phyloP scores from a whole-genome alignment of 2,113 vertebrate genomes.

The Vulpes ferrilata region DNA sequence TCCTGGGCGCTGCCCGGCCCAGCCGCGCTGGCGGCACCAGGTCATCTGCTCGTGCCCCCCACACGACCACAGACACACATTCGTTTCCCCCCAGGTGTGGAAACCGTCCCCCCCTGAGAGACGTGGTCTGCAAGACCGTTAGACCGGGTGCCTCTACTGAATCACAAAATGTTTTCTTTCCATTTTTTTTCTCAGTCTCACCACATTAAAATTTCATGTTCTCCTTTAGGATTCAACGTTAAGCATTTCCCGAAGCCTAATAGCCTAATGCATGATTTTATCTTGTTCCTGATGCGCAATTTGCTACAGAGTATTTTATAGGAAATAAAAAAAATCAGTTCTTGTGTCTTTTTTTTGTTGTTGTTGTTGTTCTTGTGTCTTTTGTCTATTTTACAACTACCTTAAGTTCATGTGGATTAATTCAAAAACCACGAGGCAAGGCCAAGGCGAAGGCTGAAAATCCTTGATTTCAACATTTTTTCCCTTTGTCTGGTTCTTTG shows the following conservation, averaged over 20 bases:
- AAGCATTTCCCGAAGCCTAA: constrained; percentile 16
- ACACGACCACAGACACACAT: neutral
- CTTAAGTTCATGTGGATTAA: neutral
- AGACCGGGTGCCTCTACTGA: neutral
- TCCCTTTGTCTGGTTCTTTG: neutral
- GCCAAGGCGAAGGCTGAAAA: neutral
- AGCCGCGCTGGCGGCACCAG: too few species aligned
- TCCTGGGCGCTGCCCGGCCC: too few species aligned
- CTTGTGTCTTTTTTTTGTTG: neutral
- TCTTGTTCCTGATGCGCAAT: neutral
- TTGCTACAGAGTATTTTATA: constrained; percentile 39
- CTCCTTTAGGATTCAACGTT: neutral
- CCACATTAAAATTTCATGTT: constrained; percentile 51
- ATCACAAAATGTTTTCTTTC: neutral
- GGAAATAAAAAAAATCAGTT: neutral
- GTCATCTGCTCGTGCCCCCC: too few species aligned
- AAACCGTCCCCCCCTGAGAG: neutral
- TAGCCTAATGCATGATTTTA: constrained; percentile 36
- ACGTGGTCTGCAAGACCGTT: neutral
- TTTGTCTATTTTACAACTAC: constrained; percentile 27
- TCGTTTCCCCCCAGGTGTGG: neutral
- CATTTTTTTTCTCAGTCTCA: neutral
- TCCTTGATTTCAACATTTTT: neutral
- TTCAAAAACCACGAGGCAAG: constrained; percentile 5
- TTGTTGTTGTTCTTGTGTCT: neutral